Evolutionary conservation across 2,888 invertebrate species (phyloP), one percentile per base, ranked within the genome.

Genomic region (Sepiola atlantica): DNA sequence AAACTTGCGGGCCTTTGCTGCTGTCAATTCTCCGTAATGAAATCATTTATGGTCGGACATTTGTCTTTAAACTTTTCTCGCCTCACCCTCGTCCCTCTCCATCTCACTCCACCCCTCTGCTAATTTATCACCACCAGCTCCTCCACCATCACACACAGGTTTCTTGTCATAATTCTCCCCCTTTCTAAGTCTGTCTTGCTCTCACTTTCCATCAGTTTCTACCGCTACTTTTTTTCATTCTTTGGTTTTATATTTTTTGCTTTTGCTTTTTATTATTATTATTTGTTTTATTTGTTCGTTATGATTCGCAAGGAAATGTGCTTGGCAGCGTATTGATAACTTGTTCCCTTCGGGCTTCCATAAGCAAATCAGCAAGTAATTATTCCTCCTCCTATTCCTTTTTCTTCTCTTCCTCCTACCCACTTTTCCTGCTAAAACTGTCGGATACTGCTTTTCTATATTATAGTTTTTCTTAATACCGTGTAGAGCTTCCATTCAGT

Each of bases 31-130:
- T 77, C 77, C 77, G n/a, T 77, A 77, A 77, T 77, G 77, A 77
- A 77, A 77, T 77, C 77, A 77, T 77, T n/a, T 77, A n/a, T 32
- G 77, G n/a, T n/a, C 77, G n/a, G n/a, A 77, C 77, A n/a, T 77
- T 77, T 77, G 77, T 77, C 77, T 77, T 77, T 77, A n/a, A 77
- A 77, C 16, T n/a, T 77, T 77, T 32, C 32, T 32, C 77, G 4
- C n/a, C n/a, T n/a, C 14, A 16, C 32, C n/a, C 77, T 2, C n/a
- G 8, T 18, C 10, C n/a, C 18, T 0, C 77, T 3, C 2, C 20
- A n/a, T 16, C 16, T n/a, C 10, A n/a, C 0, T 10, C n/a, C 18
- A 4, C 77, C n/a, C n/a, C n/a, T 12, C 18, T 32, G 1, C 32
- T 45, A 45, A 45, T n/a, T 32, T n/a, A n/a, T 77, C 14, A 28